Evolutionary conservation across 2,888 invertebrate genomes (phyloP).

Genomic region (Lucinisca nassula): DNA sequence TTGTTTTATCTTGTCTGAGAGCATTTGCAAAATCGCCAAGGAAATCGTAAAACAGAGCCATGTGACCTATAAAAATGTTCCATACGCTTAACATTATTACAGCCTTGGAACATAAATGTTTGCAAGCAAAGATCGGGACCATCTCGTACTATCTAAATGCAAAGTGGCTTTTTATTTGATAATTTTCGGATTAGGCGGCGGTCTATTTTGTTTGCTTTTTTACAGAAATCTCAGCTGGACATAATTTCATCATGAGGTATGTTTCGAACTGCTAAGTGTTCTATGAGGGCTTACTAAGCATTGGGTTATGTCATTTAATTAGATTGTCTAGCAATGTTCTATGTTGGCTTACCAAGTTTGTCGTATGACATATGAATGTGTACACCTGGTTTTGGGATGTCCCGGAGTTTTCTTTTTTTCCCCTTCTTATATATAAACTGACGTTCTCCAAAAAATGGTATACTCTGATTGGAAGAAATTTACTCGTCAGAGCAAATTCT

Average conservation of each 20-base stretch:
- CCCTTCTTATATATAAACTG: too few relatives aligned
- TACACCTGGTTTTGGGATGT: too few relatives aligned
- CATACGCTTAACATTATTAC: constrained; percentile 7
- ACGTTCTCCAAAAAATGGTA: too few relatives aligned
- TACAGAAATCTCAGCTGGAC: background rate
- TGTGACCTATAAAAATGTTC: constrained; percentile 21
- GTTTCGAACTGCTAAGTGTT: background rate
- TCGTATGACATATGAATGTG: too few relatives aligned
- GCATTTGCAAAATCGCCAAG: background rate
- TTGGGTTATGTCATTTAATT: too few relatives aligned
- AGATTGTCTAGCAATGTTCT: too few relatives aligned
- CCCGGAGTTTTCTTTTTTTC: too few relatives aligned
- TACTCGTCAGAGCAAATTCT: too few relatives aligned
- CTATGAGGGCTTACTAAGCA: too few relatives aligned
- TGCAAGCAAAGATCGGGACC: background rate
- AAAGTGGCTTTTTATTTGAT: constrained; percentile 8
- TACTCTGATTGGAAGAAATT: too few relatives aligned
- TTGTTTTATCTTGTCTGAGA: background rate
- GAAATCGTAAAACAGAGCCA: constrained; percentile 9
- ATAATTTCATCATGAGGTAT: background rate
- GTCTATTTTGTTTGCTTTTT: too few relatives aligned
- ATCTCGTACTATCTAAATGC: background rate
- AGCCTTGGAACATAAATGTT: background rate
- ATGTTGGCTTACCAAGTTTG: too few relatives aligned
- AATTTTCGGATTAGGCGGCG: background rate